Evolutionary conservation across 1,140 invertebrate species (phyloP), one percentile per base, ranked within the genome.

Genomic region (Bombus impatiens): DNA sequence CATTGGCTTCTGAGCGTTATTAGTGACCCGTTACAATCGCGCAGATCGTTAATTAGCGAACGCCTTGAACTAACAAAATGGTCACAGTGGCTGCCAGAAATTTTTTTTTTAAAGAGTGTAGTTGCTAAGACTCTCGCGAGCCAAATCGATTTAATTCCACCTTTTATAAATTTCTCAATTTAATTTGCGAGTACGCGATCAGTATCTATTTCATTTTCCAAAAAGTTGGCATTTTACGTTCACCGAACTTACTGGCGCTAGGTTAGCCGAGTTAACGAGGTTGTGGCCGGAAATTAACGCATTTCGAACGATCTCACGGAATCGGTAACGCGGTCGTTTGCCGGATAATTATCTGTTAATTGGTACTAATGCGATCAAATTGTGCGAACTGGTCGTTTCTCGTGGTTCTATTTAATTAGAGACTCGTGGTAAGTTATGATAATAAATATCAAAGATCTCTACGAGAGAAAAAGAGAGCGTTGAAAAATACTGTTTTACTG

Each of bases 1-100:
- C 62, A 32, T 28, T 18, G 42, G n/a, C 42, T 88, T 74, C 57
- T 44, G 79, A 78, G 74, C 47, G 80, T 88, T 84, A 89, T 88
- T 89, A 83, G 35, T 79, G 40, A 83, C 37, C 87, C 78, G 72
- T 89, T 89, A 88, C 70, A 86, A 76, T 82, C 80, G 59, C 22
- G 78, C 42, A 35, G 72, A 35, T 68, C 37, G 53, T 80, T 86
- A 88, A 89, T 89, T 89, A 86, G 32, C 68, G 59, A 81, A 53
- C 47, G 47, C 18, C 47, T 53, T 22, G 0, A 53, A 18, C 18
- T 53, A 53, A 53, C 5, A 53, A 53, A 53, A 53, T 53, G 47
- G 47, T 53, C 47, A 53, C 47, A 22, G 47, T 8, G 18, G 47
- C 6, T 2, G 47, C 0, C 47, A 53, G 18, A 22, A 53, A 6